These are phyloP conservation scores for Aculops lycopersici DNA, from an alignment of 1,140 invertebrate species.

Conservation along the genomic window DNA sequence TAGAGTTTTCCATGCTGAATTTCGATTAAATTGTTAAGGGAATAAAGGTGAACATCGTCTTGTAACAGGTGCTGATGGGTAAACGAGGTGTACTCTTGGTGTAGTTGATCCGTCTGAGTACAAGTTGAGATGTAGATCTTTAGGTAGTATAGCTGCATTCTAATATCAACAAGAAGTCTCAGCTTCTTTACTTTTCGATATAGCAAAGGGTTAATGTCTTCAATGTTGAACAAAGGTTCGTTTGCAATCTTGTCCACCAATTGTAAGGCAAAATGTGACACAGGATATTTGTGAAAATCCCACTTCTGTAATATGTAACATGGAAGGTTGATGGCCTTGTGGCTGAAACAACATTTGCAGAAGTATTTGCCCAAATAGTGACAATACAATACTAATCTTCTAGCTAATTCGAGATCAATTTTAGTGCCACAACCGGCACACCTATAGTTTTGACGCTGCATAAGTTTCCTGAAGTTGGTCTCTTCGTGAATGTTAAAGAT, in stretches of 20 bases:
- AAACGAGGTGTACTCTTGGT: constrained; percentile 15
- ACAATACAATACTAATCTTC: constrained; percentile 24
- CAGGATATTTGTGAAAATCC: constrained; percentile 27
- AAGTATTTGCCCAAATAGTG: constrained; percentile 56
- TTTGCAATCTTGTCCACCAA: constrained; percentile 36
- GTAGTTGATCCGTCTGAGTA: constrained; percentile 7
- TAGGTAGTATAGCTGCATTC: constrained; percentile 30
- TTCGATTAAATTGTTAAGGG: constrained; percentile 34
- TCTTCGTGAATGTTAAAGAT: constrained; percentile 40
- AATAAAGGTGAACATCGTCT: constrained; percentile 32
- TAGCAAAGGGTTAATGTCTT: constrained; percentile 30
- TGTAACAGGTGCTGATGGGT: constrained; percentile 2
- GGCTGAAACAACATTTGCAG: constrained; percentile 53
- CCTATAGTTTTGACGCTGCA: constrained; percentile 40
- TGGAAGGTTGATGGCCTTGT: constrained; percentile 37
- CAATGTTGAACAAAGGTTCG: constrained; percentile 43
- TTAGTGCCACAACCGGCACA: constrained; percentile 58
- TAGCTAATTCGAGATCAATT: constrained; percentile 19
- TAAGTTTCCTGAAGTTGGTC: constrained; percentile 23
- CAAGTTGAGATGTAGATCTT: constrained; percentile 25
- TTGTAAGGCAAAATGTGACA: constrained; percentile 44
- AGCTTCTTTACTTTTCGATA: constrained; percentile 28
- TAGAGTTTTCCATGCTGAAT: constrained; percentile 28
- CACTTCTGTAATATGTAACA: constrained; percentile 36
- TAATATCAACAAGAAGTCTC: constrained; percentile 23